Conservation (phyloP, 2,888 invertebrate genomes). For the Cloeon dipterum region DNA sequence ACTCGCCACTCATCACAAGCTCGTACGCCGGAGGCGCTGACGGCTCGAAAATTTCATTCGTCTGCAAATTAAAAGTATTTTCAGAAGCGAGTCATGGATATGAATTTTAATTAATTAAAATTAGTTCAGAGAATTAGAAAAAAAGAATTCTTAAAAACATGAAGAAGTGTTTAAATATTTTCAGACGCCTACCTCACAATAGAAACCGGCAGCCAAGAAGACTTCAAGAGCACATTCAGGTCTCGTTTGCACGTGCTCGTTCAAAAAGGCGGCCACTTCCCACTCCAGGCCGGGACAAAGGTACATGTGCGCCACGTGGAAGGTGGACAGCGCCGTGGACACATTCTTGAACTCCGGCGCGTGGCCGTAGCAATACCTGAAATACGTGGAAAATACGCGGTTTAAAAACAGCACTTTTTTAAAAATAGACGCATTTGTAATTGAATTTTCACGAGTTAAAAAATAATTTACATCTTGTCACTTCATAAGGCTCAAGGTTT, state of each 20-base stretch:
- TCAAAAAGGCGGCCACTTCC: conserved; percentile 40
- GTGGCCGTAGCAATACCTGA: conserved; percentile 38
- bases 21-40: conserved; percentile 9
- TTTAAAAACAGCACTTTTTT: too few species aligned
- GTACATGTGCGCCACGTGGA: conserved; percentile 52
- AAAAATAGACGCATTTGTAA: too few species aligned
- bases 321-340: conserved; percentile 38
- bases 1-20: not conserved
- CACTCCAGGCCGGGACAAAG: conserved; percentile 43
- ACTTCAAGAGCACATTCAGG: conserved; percentile 39
- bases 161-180: conserved; percentile 2
- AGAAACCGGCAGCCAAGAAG: conserved; percentile 21
- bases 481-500: too few species aligned
- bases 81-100: too few species aligned
- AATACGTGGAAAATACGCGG: conserved; percentile 1
- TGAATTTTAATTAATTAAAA: not conserved
- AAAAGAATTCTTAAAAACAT: not conserved
- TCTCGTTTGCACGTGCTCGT: conserved; percentile 28
- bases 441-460: too few species aligned
- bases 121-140: not conserved
- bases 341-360: conserved; percentile 34
- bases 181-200: conserved; percentile 12
- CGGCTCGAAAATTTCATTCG: not conserved
- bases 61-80: too few species aligned
- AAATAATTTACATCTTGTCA: too few species aligned